Evolutionary conservation across 2,888 invertebrate genomes (phyloP).

Genomic region (Plebejus argus): DNA sequence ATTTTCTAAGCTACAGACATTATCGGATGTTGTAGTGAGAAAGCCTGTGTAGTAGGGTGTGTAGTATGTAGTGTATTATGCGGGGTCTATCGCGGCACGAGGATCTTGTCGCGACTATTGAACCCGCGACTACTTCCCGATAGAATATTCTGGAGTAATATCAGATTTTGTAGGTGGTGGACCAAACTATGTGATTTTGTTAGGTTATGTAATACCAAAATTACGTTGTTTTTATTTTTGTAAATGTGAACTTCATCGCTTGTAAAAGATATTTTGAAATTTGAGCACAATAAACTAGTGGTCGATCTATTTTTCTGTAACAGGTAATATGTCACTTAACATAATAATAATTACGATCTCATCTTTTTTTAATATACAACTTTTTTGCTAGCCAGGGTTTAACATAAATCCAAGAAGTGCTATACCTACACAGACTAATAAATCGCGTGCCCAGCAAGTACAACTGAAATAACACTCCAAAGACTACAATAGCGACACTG

Average conservation of each 20-base stretch:
- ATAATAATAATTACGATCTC: too few relatives aligned
- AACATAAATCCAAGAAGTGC: background rate
- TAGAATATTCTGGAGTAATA: background rate
- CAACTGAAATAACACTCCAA: background rate
- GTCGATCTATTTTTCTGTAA: too few relatives aligned
- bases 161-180: too few relatives aligned
- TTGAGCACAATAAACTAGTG: too few relatives aligned
- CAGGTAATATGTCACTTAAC: too few relatives aligned
- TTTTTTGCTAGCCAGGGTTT: background rate
- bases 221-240: too few relatives aligned
- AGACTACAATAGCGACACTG: background rate
- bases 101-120: conserved; percentile 76
- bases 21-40: background rate
- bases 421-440: too few relatives aligned
- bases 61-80: conserved; percentile 60
- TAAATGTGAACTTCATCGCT: too few relatives aligned
- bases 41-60: conserved; percentile 29
- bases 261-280: too few relatives aligned
- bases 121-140: conserved; percentile 50
- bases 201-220: too few relatives aligned
- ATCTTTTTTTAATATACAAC: background rate
- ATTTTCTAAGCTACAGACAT: background rate
- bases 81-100: conserved; percentile 64
- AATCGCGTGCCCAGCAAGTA: background rate
- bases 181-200: too few relatives aligned